Base-by-base conservation (phyloP, 1,140 invertebrate genomes). In the Drosophila pseudoananassae region DNA sequence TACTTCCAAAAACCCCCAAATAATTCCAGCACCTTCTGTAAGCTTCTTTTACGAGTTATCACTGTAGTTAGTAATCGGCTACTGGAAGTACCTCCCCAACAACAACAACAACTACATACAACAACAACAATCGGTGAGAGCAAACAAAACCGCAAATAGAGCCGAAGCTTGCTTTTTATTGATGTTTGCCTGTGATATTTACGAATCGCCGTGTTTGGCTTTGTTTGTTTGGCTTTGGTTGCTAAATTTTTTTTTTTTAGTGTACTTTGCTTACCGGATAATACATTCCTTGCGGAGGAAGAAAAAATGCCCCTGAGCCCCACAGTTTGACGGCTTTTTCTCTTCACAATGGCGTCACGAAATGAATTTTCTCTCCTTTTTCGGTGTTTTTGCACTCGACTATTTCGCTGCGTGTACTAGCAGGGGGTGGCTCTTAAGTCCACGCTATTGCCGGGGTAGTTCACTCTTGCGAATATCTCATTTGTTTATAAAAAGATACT, bases 271-370 rank as follows among this genome's bases (percentile, higher is more conserved):
- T 97, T 94, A 97, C 96, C 95, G 96, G 96, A 94, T 97, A 97
- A 94, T 97, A 97, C 95, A 97, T 96, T 94, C 96, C 96, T 95
- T 97, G 96, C 93, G 96, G 95, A 95, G 96, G 96, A 95, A 97
- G 95, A 93, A 97, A 96, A 94, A 96, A 97, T 93, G 96, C 96
- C 93, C 96, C 96, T 94, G 96, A 96, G 94, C 96, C 96, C 96
- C 96, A 97, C 96, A 97, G 96, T 95, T 97, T 97, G 96, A 95
- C 94, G 94, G 96, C 95, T 95, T 95, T 95, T 94, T 94, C 78
- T 93, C 92, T 78, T 77, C 55, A 88, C 84, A 89, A 76, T 88
- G 65, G 72, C 78, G 56, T 83, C 66, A 66, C 63, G 63, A 83
- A 88, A 83, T 76, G 50, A 72, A 63, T 59, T 64, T 49, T 60